Evolutionary conservation across 2,113 vertebrate genomes (phyloP).

Genomic region (Pelodiscus sinensis): DNA sequence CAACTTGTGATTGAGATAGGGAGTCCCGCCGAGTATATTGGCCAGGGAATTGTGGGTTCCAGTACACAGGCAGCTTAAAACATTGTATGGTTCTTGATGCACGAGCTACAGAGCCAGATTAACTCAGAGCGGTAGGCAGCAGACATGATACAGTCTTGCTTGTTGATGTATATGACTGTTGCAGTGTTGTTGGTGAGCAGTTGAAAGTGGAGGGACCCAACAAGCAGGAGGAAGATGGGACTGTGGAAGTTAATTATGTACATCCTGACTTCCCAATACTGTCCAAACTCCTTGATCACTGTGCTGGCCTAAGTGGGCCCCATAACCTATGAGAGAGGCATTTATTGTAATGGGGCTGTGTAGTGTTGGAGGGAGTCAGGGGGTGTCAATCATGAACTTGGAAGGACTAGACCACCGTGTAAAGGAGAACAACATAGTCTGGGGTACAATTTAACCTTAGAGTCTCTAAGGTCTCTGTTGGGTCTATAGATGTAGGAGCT

Average conservation of each 20-base stretch:
- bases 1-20: neutral
- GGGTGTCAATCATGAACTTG: neutral
- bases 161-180: neutral
- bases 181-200: neutral
- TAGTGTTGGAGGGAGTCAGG: neutral
- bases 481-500: neutral
- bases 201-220: neutral
- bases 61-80: neutral
- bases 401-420: neutral
- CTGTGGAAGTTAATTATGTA: neutral
- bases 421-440: neutral
- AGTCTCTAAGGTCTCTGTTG: neutral
- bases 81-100: neutral
- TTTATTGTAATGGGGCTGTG: neutral
- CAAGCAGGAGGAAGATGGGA: neutral
- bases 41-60: neutral
- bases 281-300: neutral
- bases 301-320: neutral
- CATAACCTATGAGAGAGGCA: neutral
- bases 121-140: neutral
- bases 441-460: neutral
- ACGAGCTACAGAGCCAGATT: neutral
- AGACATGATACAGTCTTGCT: neutral
- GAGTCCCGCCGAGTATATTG: neutral
- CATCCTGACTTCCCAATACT: neutral